These are phyloP conservation scores for Orgyia antiqua DNA, from an alignment of 2,888 invertebrate species.

Conservation along the genomic window DNA sequence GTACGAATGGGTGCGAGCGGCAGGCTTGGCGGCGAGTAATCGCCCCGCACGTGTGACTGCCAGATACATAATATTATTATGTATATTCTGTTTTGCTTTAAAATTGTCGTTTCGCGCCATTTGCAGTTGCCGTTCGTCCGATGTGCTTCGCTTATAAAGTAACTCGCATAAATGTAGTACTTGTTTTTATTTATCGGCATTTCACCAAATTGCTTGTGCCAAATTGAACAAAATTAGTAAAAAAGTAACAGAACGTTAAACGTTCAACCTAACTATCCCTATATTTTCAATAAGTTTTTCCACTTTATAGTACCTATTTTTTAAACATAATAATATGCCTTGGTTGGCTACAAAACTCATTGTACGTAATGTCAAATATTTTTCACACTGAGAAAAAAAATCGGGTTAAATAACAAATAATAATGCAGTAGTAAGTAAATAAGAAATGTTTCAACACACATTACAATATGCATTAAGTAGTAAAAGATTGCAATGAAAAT, in stretches of 20 bases:
- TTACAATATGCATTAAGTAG: constrained; percentile 21
- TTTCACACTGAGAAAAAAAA: too few species aligned
- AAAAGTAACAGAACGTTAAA: too few species aligned
- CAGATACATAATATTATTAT: constrained; percentile 47
- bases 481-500: constrained; percentile 4
- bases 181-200: constrained; percentile 60
- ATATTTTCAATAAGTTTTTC: too few species aligned
- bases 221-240: too few species aligned
- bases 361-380: too few species aligned
- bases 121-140: constrained; percentile 56
- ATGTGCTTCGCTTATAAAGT: constrained; percentile 69
- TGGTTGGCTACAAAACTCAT: too few species aligned
- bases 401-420: too few species aligned
- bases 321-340: too few species aligned
- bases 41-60: constrained; percentile 63
- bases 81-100: constrained; percentile 73
- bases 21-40: constrained; percentile 53
- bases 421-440: constrained; percentile 17
- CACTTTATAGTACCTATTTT: too few species aligned
- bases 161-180: constrained; percentile 53
- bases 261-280: too few species aligned
- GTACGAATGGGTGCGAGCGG: constrained; percentile 42
- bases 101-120: constrained; percentile 74
- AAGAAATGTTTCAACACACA: constrained; percentile 25
- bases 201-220: constrained; percentile 46